phyloP scores from a whole-genome alignment of 1,140 invertebrate species.

The Lerema accius region DNA sequence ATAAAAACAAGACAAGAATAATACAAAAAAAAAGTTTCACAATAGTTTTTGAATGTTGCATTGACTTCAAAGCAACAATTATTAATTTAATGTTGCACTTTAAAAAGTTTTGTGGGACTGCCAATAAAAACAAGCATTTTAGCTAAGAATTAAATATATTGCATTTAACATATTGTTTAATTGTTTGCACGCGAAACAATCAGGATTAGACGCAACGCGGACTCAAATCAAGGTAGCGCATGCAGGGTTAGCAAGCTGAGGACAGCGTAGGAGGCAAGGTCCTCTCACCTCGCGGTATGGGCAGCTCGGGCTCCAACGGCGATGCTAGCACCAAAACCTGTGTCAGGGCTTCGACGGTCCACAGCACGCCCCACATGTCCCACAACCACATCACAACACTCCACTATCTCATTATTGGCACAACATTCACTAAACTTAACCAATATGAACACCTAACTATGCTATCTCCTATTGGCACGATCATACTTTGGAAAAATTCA shows the following conservation, averaged over 20 bases:
- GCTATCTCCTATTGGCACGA: slow-evolving; percentile 77
- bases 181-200: slow-evolving; percentile 6
- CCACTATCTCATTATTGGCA: slow-evolving; percentile 82
- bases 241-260: slow-evolving; percentile 51
- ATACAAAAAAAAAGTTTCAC: too few relatives aligned
- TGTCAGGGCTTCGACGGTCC: slow-evolving; percentile 65
- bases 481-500: slow-evolving; percentile 78
- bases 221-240: slow-evolving; percentile 41
- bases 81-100: too few relatives aligned
- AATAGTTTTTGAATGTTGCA: too few relatives aligned
- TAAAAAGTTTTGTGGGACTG: too few relatives aligned
- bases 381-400: slow-evolving; percentile 81
- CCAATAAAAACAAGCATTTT: too few relatives aligned
- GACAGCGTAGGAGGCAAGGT: slow-evolving; percentile 62
- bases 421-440: slow-evolving; percentile 80
- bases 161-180: too few relatives aligned
- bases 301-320: slow-evolving; percentile 67
- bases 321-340: slow-evolving; percentile 62
- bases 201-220: not conserved
- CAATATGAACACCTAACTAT: slow-evolving; percentile 78
- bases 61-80: too few relatives aligned
- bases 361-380: slow-evolving; percentile 79
- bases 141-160: too few relatives aligned
- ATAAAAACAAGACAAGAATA: too few relatives aligned
- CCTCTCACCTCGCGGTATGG: slow-evolving; percentile 70